These are phyloP conservation scores for Micrastur ruficollis DNA, from an alignment of 2,797 vertebrate genomes.

Conservation along the genomic window DNA sequence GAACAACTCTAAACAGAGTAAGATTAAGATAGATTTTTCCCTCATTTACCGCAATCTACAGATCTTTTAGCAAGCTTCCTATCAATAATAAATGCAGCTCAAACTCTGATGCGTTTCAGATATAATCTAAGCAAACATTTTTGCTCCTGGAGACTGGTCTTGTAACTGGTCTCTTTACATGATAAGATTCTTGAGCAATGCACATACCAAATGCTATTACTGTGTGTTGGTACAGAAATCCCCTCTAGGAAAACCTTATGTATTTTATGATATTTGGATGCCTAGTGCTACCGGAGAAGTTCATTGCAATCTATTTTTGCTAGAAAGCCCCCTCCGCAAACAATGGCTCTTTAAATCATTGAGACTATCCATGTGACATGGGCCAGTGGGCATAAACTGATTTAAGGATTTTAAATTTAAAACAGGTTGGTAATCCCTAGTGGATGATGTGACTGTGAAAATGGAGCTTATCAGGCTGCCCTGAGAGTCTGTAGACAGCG, in stretches of 20 bases:
- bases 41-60: background rate
- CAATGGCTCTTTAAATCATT: background rate
- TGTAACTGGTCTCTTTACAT: background rate
- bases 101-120: background rate
- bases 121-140: background rate
- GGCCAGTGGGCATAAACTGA: constrained; percentile 21
- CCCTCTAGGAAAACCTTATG: background rate
- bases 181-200: background rate
- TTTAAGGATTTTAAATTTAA: constrained; percentile 56
- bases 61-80: background rate
- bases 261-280: background rate
- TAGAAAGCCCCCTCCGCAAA: background rate
- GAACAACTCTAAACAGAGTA: background rate
- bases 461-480: constrained; percentile 15
- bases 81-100: background rate
- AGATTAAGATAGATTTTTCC: background rate
- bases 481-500: background rate
- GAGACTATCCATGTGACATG: background rate
- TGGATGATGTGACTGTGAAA: constrained; percentile 25
- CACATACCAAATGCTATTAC: background rate
- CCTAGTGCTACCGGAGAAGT: background rate
- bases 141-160: background rate
- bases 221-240: background rate
- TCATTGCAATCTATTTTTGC: background rate
- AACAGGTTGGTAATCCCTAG: constrained; percentile 36